Percentiles rank a stretch among this genome's conserved stretches.
Evolutionary conservation across 2,888 invertebrate genomes (phyloP).

Genomic region (Seira ritae): DNA sequence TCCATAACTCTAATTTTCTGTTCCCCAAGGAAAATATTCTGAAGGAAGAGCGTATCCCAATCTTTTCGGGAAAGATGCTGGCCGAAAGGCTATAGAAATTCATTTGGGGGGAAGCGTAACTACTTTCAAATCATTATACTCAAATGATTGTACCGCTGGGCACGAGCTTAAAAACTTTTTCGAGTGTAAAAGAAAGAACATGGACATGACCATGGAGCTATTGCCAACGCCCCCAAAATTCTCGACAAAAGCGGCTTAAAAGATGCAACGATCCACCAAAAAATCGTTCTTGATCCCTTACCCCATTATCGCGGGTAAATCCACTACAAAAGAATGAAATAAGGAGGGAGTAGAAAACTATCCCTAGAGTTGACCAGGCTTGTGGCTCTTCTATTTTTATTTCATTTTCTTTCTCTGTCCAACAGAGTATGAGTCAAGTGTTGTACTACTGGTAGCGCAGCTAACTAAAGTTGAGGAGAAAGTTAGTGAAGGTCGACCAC

Average conservation of each 20-base stretch:
- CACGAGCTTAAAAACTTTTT: conserved; percentile 32
- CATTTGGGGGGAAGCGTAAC: too few species aligned
- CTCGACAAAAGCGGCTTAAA: too few species aligned
- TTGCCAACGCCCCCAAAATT: too few species aligned
- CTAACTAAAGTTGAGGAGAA: background rate
- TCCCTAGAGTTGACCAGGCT: conserved; percentile 38
- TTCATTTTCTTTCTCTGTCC: conserved; percentile 20
- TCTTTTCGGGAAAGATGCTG: too few species aligned
- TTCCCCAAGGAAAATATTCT: too few species aligned
- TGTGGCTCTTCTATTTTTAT: conserved; percentile 7
- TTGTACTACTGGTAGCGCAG: too few species aligned
- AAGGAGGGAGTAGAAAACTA: conserved; percentile 14
- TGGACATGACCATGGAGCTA: background rate
- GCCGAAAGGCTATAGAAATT: too few species aligned
- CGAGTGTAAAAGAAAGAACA: background rate
- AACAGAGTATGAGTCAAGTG: conserved; percentile 29
- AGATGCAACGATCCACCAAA: conserved; percentile 12
- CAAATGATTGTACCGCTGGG: conserved; percentile 52
- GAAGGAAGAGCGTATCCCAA: too few species aligned
- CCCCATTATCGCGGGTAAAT: conserved; percentile 57
- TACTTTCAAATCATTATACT: conserved; percentile 43
- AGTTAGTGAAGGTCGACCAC: conserved; percentile 42
- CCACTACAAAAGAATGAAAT: conserved; percentile 24
- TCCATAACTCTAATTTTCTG: background rate
- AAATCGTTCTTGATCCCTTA: conserved; percentile 46